Evolutionary conservation across 2,888 invertebrate genomes (phyloP), one percentile per base, ranked within the genome.

Genomic region (Marronus borbonicus): DNA sequence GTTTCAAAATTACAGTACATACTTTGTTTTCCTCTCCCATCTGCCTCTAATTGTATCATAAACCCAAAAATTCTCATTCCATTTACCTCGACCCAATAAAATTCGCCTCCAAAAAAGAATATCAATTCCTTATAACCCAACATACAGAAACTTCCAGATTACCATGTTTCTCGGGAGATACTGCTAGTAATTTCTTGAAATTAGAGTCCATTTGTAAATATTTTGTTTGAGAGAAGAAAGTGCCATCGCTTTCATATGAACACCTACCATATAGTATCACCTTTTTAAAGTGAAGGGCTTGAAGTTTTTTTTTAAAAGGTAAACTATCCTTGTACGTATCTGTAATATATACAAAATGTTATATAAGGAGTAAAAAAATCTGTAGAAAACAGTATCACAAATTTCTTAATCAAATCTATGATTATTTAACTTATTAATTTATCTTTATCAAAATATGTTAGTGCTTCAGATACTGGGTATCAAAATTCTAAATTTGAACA

Each of bases 41-140:
- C 79, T 80, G 55, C 86, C 85, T 77, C 82, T 81, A 50, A 87
- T 83, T 2, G 84, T 85, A 79, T 88, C 84, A 68, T 85, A 88
- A 8, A 83, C 81, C 87, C 86, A 87, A 76, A 88, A 83, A 80
- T 85, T 85, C 7, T 74, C 78, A 81, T 88, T 88, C 88, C 88
- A 89, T 68, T 84, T 79, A 0, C 87, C 87, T 76, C 80, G 83
- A 8, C 88, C 28, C 87, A 80, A 10, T 80, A 66, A 80, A 82
- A 84, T 82, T 88, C 87, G 10, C 88, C 88, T 14, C 88, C 89
- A 79, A 86, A 86, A 49, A 88, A 79, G 78, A 86, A 85, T 75
- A 88, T 81, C 74, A 84, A 85, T 78, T 86, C 84, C 81, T 87
- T 88, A 80, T 88, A 86, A 1, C 85, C 85, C 5, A 85, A 76